Base-by-base conservation (phyloP, 2,797 vertebrate genomes). In the Tokudaia tokunoshimensis region DNA sequence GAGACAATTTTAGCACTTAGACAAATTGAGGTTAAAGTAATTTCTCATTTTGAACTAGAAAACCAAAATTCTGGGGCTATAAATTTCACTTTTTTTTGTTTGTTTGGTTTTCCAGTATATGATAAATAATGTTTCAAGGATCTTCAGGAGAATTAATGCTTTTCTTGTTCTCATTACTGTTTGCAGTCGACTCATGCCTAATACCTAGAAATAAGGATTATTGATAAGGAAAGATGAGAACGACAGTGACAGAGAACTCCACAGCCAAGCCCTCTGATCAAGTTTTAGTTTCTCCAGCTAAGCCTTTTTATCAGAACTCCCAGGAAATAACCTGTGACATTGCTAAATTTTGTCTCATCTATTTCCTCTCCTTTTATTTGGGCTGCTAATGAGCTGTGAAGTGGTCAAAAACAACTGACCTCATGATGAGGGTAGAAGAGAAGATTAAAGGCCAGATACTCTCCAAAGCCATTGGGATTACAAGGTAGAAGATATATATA, bases 371-470 rank as follows among this genome's bases (percentile, higher is more conserved):
- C 79, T 19, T 81, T 76, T 61, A 20, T 57, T 24, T 93, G 75
- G 82, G 81, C 57, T 87, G 95, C 76, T 97, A 97, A 96, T 94
- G 81, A 96, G 76, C 93, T 94, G 52, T n/a, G 50, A 95, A 94
- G 84, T 95, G 57, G 89, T 57, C 89, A 93, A 70, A 96, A 84
- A 93, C 41, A 96, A 92, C 78, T 24, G 24, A 9, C 34, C 19
- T 81, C 34, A 44, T 41, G 26, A 29, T 2, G 0, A n/a, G 14
- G 17, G 37, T 86, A 10, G 31, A 50, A 22, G 37, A 94, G n/a
- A 91, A 82, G 24, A 55, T 57, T 79, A 84, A 47, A 83, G 61
- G 63, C n/a, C 63, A 31, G 41, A 61, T 81, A 78, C 90, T 70
- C 52, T 79, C 47, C 84, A 50, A 34, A 76, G 29, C 63, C 37